Base-by-base conservation (phyloP, 2,113 vertebrate species). In the Antechinus flavipes region DNA sequence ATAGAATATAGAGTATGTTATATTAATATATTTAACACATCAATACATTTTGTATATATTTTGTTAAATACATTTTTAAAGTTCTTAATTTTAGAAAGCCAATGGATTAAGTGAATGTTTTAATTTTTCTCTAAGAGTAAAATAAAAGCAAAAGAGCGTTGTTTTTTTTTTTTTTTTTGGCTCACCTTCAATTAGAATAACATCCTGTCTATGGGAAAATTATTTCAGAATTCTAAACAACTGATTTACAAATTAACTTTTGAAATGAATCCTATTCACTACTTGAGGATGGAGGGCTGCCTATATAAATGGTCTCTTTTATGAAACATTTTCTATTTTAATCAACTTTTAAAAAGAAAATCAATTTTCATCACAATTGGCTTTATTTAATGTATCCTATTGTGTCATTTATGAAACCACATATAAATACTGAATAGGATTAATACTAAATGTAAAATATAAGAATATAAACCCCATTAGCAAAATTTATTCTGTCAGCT, bases 401-500 rank as follows among this genome's bases (percentile, higher is more conserved):
- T 52, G 53, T 93, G 26, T 54, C 89, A 24, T 89, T 56, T 91
- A 30, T 90, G 76, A 94, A 97, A 92, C 49, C n/a, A 95, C 89
- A 92, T 95, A 92, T 94, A 96, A 95, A 93, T 95, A 94, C 25
- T 92, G 58, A 89, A 8, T 92, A 90, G 53, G 54, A 94, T 95
- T 96, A 95, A 95, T 92, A 94, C 91, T 14, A 92, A 96, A 94
- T 95, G 27, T 94, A 95, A 93, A 94, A 92, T 96, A 96, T 93
- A 94, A 95, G n/a, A 90, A 92, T 94, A 94, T 89, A 95, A 97
- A 97, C 91, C 49, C 24, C 68, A 89, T 97, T 94, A 96, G 91
- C 84, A 96, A 94, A 95, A 96, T 96, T 93, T 96, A 94, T 97
- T 94, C 96, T 96, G 46, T 91, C 52, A 97, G 58, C 50, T 89